These are phyloP conservation scores for Uloborus plumipes DNA, from an alignment of 2,888 invertebrate genomes.

Conservation along the genomic window DNA sequence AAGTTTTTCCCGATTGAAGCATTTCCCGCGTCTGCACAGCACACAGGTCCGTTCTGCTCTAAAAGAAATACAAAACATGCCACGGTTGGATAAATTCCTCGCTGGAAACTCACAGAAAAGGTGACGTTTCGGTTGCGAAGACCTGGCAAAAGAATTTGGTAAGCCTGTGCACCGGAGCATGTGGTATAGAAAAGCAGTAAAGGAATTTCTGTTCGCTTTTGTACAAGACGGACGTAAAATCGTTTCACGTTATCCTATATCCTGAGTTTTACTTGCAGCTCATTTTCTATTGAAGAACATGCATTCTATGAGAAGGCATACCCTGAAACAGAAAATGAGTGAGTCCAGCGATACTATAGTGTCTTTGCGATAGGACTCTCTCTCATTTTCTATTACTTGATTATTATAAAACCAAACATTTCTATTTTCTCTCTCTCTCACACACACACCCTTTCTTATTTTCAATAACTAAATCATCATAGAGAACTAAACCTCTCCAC, in stretches of 20 bases:
- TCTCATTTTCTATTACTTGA: no score
- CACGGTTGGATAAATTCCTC: conserved; percentile 29
- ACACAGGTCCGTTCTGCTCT: conserved; percentile 33
- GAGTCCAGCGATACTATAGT: no score
- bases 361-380: no score
- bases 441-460: no score
- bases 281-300: no score
- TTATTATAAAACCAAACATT: no score
- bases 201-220: conserved; percentile 3
- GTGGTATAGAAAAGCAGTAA: conserved; percentile 4
- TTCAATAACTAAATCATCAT: no score
- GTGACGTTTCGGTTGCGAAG: conserved; percentile 34
- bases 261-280: no score
- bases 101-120: conserved; percentile 21
- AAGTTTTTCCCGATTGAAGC: conserved; percentile 23
- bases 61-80: conserved; percentile 42
- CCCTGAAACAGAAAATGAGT: no score
- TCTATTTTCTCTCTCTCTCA: no score
- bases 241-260: neutral
- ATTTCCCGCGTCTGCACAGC: conserved; percentile 5
- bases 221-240: conserved; percentile 6
- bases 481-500: no score
- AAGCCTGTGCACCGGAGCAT: conserved; percentile 25
- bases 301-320: no score
- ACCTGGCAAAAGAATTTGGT: conserved; percentile 22